Evolutionary conservation across 2,888 invertebrate species (phyloP), one percentile per base, ranked within the genome.

Genomic region (Alcis repandata): DNA sequence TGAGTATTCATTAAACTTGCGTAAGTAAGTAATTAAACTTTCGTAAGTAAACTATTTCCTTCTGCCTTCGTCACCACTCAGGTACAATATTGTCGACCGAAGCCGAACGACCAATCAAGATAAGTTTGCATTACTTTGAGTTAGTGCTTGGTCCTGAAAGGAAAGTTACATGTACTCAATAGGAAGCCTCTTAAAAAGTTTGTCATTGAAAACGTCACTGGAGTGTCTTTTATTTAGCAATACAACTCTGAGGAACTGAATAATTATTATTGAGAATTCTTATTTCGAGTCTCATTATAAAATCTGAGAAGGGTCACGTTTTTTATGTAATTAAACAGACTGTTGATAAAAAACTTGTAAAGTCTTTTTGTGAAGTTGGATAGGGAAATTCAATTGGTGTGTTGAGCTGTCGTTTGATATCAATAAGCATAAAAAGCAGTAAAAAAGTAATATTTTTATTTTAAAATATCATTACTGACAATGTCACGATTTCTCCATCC

Each of bases 81-180:
- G 73, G 74, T 76, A 72, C 77, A 73, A 73, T 75, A 71, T 69
- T 27, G 27, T 27, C 27, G 27, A 63, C 70, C 69, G 38, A 71
- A 81, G 81, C 75, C 76, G 75, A 27, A 6, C 27, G 71, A 63
- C 78, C 80, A 82, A 83, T 83, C 78, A 78, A 75, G 79, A 74
- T 75, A 84, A 85, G 81, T 85, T 85, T 80, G 73, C 79, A 81
- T 84, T 79, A 79, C 79, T 78, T 79, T 69, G 72, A 76, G 79
- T 75, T 68, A 63, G 27, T 27, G 27, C 27, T 27, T 27, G 27
- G 27, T 27, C 27, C 27, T 87, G 83, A 88, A 85, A 86, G 86
- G 74, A 85, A 90, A 89, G 88, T 89, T 87, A 83, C 83, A 84
- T 85, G 83, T 83, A 84, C 83, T 85, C 82, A 83, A 86, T 85